These are phyloP conservation scores for Agrochola litura DNA, from an alignment of 2,888 invertebrate species.

Conservation along the genomic window DNA sequence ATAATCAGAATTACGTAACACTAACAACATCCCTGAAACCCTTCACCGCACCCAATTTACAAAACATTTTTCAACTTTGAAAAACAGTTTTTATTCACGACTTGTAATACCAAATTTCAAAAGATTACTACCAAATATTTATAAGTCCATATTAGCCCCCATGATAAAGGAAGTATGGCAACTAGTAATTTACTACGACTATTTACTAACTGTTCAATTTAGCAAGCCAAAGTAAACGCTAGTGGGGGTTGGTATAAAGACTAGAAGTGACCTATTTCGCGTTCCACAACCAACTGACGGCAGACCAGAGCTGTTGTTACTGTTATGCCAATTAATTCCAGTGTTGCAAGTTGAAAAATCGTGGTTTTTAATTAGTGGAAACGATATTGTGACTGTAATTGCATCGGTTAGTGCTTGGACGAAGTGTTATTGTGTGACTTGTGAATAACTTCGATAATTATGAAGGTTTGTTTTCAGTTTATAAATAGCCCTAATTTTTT, in stretches of 20 bases:
- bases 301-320: slow-evolving; percentile 68
- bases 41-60: not conserved
- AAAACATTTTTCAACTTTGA: not conserved
- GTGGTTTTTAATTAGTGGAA: slow-evolving; percentile 37
- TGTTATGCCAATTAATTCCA: slow-evolving; percentile 5
- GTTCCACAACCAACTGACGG: slow-evolving; percentile 75
- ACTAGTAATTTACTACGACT: slow-evolving; percentile 23
- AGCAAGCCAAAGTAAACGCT: slow-evolving; percentile 7
- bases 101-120: not conserved
- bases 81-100: not conserved
- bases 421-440: slow-evolving; percentile 60
- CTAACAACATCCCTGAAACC: not conserved
- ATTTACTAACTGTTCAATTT: slow-evolving; percentile 34
- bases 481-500: not conserved
- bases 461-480: slow-evolving; percentile 68
- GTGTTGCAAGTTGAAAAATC: slow-evolving; percentile 40
- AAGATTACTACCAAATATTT: not conserved
- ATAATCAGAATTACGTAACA: not conserved
- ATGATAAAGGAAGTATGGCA: slow-evolving; percentile 23
- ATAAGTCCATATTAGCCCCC: not conserved
- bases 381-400: slow-evolving; percentile 30
- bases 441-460: slow-evolving; percentile 59
- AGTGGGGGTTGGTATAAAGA: slow-evolving; percentile 85
- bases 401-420: slow-evolving; percentile 46
- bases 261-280: slow-evolving; percentile 85